Evolutionary conservation across 2,888 invertebrate genomes (phyloP), one percentile per base, ranked within the genome.

Genomic region (Cantharis rufa): DNA sequence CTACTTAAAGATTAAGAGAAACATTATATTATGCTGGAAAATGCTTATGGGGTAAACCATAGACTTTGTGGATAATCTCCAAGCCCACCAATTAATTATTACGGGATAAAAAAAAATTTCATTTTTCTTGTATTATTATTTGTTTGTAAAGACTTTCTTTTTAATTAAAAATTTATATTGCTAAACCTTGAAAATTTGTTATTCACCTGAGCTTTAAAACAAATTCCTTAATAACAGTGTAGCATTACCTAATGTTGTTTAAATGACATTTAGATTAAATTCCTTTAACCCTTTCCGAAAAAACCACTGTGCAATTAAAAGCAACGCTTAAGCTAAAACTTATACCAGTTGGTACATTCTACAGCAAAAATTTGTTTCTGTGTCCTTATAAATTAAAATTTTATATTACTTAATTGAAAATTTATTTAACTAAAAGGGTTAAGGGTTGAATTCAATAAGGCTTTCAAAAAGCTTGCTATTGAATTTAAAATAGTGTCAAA

Each of bases 251-350:
- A 78, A 78, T 84, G 83, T 84, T 84, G 84, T 85, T 85, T 84
- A 85, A 85, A 85, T 84, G 85, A 85, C 85, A 84, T 84, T 85
- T 85, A 85, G 84, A 85, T 85, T 85, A 85, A 85, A 85, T 85
- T 85, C 85, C 85, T 84, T 82, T 82, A 81, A 81, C 81, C 82
- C 81, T 80, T 78, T 75, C 79, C 81, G 79, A 82, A 83, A 84
- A 83, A 83, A 83, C 79, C 79, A 76, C 81, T 73, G 80, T 81
- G 81, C 81, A 82, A 82, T 83, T 82, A 83, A 83, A 83, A 80
- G 80, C 80, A 78, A 78, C 80, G 79, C 78, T 78, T 78, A 78
- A 78, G 75, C 78, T 71, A 73, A 68, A 78, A 76, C 78, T 78
- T 78, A 78, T 62, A 71, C 74, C 62, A 74, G 76, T 73, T 72